phyloP scores from a whole-genome alignment of 2,888 invertebrate species.

The Archaeoteleia sp. region DNA sequence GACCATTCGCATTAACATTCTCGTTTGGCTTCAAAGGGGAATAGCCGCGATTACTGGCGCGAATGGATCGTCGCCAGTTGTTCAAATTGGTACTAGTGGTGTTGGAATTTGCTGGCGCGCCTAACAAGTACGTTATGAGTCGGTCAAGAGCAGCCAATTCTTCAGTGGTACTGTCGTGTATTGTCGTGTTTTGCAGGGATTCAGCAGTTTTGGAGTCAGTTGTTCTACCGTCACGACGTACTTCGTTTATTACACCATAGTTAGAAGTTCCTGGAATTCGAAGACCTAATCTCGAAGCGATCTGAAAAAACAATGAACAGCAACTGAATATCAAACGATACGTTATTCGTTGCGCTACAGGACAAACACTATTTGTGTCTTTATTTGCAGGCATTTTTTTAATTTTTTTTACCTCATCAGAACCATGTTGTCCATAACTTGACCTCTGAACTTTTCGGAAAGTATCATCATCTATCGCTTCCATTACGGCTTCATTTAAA shows the following conservation, averaged over 20 bases:
- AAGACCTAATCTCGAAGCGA: slow-evolving; percentile 63
- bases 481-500: slow-evolving; percentile 81
- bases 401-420: slow-evolving; percentile 78
- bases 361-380: not conserved
- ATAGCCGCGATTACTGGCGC: slow-evolving; percentile 66
- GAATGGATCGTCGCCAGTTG: slow-evolving; percentile 65
- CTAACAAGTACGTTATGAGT: slow-evolving; percentile 79
- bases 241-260: slow-evolving; percentile 23
- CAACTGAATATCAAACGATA: not conserved
- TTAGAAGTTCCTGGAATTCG: slow-evolving; percentile 23
- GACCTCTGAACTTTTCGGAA: slow-evolving; percentile 83
- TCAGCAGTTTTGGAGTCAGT: slow-evolving; percentile 62
- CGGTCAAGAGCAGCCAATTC: slow-evolving; percentile 81
- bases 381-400: not conserved
- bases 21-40: slow-evolving; percentile 61
- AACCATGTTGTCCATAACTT: slow-evolving; percentile 83
- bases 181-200: slow-evolving; percentile 66
- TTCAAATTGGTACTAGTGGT: slow-evolving; percentile 57
- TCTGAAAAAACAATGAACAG: slow-evolving; percentile 53
- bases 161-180: slow-evolving; percentile 68
- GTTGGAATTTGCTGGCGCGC: slow-evolving; percentile 69
- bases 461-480: slow-evolving; percentile 81
- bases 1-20: slow-evolving; percentile 43
- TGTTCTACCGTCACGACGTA: slow-evolving; percentile 1
- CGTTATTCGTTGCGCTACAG: slow-evolving; percentile 12